phyloP scores from a whole-genome alignment of 2,888 invertebrate genomes.

The Meteorus colon region DNA sequence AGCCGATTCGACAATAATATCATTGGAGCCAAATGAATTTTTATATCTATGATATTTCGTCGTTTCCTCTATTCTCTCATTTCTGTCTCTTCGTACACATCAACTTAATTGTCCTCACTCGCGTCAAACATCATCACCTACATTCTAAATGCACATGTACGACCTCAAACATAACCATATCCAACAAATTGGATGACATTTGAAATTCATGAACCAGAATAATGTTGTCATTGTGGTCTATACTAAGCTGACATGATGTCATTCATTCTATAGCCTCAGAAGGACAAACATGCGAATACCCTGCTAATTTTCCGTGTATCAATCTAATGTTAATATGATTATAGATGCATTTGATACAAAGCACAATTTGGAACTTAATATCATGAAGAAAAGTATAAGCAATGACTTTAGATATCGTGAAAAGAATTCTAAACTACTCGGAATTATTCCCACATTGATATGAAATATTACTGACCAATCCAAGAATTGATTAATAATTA shows the following conservation, averaged over 20 bases:
- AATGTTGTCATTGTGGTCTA: conserved; percentile 1
- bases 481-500: too few relatives aligned
- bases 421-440: too few relatives aligned
- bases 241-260: neutral
- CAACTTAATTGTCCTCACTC: neutral
- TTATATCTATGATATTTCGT: neutral
- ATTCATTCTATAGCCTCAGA: neutral
- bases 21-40: neutral
- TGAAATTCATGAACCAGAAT: conserved; percentile 1
- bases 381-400: too few relatives aligned
- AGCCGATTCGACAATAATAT: neutral
- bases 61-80: neutral
- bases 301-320: neutral
- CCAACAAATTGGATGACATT: conserved; percentile 9
- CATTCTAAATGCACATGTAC: neutral
- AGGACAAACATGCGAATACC: neutral
- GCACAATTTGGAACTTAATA: too few relatives aligned
- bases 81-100: neutral
- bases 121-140: neutral
- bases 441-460: too few relatives aligned
- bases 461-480: too few relatives aligned
- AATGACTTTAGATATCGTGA: too few relatives aligned
- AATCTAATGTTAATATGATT: too few relatives aligned
- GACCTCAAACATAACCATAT: neutral
- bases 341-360: too few relatives aligned